phyloP scores from a whole-genome alignment of 2,113 vertebrate species.

The Laticauda laticaudata region DNA sequence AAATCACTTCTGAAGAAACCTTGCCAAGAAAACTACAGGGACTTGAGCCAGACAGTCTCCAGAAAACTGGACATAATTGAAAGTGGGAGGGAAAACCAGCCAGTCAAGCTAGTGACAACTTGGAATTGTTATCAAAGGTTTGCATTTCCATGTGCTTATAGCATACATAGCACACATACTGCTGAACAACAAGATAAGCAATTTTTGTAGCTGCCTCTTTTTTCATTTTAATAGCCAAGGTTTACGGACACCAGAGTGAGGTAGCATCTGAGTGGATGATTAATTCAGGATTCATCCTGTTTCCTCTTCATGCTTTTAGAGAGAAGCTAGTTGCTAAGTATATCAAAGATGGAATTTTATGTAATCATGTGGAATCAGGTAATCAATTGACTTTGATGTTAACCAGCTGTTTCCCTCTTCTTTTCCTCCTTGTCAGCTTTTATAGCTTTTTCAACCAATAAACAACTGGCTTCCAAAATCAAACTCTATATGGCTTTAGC shows the following conservation, averaged over 20 bases:
- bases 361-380: neutral
- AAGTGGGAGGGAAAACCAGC: neutral
- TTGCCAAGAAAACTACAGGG: too few species aligned
- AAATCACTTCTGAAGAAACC: neutral
- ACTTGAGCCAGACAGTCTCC: neutral
- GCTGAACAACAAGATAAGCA: neutral
- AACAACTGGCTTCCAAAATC: constrained; percentile 82
- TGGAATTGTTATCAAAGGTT: neutral
- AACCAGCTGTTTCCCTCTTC: neutral
- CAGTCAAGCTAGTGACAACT: neutral
- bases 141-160: neutral
- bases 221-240: neutral
- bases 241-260: neutral
- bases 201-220: neutral
- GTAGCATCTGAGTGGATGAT: neutral
- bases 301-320: neutral
- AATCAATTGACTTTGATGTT: neutral
- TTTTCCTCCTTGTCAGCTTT: neutral
- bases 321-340: neutral
- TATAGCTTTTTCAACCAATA: neutral
- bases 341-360: neutral
- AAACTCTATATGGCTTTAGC: constrained; percentile 83
- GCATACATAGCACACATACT: neutral
- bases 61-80: neutral
- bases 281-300: neutral